Evolutionary conservation across 2,888 invertebrate genomes (phyloP), one percentile per base, ranked within the genome.

Genomic region (Eupithecia vulgata): DNA sequence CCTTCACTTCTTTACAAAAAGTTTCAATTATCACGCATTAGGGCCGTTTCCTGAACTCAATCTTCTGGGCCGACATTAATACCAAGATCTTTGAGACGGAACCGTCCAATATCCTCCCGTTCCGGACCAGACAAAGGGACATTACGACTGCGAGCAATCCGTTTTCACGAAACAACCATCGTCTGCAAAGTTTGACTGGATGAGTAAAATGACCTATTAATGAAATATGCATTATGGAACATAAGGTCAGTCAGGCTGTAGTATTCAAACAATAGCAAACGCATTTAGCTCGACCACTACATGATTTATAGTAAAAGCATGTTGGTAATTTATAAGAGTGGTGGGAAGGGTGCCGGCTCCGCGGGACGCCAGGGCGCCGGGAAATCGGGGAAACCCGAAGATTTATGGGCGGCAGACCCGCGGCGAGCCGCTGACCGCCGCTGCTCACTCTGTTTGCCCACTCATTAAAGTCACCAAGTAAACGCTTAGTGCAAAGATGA

Each of bases 311-410:
- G 91, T 87, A 85, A 87, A 91, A 92, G 91, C 91, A 92, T 93
- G 94, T 92, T 87, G 91, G 93, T 93, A 93, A 94, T 94, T 94
- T 94, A 94, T 93, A 94, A 92, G 92, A 91, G 92, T 91, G 87
- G 88, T 82, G 85, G 83, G 85, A 79, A 84, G 87, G 87, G 89
- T 79, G 87, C 82, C 81, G 75, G 82, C 81, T 81, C 89, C 82
- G 80, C 90, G 90, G 92, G 90, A 88, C 89, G 88, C 67, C 67
- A 30, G 30, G 59, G 30, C 59, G 62, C 35, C 68, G 91, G 92
- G 90, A 92, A 93, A 92, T 90, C 90, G 91, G 94, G 93, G 92
- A 92, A 92, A 92, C 85, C 90, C 90, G 85, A 90, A 92, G 94
- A 94, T 94, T 94, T 94, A 93, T 94, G 90, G 88, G 90, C 87